Conservation (phyloP, 2,888 invertebrate genomes). For the Nomada fabriciana region DNA sequence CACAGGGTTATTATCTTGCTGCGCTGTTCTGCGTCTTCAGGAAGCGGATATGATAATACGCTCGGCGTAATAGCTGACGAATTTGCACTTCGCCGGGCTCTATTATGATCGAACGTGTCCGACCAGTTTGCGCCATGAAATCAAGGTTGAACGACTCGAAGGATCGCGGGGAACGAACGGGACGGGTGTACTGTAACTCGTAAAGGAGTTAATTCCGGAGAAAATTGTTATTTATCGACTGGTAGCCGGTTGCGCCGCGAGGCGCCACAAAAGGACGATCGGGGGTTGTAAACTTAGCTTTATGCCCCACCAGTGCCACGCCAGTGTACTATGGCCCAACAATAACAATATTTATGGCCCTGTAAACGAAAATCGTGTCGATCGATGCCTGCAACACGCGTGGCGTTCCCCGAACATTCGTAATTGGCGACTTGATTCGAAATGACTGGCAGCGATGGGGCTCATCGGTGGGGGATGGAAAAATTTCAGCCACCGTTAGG, state of each 20-base stretch:
- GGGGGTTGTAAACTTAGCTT: background rate
- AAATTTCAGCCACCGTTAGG: background rate
- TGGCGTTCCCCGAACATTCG: no score
- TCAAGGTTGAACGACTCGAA: background rate
- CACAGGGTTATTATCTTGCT: slow-evolving; percentile 5
- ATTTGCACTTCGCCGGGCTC: slow-evolving; percentile 10
- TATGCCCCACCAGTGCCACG: no score
- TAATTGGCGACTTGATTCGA: no score
- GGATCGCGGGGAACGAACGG: background rate
- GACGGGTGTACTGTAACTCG: background rate
- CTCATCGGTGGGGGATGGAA: background rate
- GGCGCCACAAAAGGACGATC: background rate
- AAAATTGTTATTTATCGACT: background rate
- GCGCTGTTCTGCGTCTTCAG: background rate
- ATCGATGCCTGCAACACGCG: background rate
- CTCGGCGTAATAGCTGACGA: background rate
- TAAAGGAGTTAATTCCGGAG: background rate
- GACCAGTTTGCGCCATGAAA: background rate
- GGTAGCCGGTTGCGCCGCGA: background rate
- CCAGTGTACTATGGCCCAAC: background rate
- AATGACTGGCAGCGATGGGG: background rate
- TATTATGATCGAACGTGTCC: background rate
- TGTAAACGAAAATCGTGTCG: background rate
- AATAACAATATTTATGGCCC: background rate
- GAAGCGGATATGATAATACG: slow-evolving; percentile 9